Percentiles rank a stretch among this genome's conserved stretches.
These are phyloP conservation scores for Muscicapa adusta DNA, from an alignment of 2,113 vertebrate genomes.

Conservation along the genomic window DNA sequence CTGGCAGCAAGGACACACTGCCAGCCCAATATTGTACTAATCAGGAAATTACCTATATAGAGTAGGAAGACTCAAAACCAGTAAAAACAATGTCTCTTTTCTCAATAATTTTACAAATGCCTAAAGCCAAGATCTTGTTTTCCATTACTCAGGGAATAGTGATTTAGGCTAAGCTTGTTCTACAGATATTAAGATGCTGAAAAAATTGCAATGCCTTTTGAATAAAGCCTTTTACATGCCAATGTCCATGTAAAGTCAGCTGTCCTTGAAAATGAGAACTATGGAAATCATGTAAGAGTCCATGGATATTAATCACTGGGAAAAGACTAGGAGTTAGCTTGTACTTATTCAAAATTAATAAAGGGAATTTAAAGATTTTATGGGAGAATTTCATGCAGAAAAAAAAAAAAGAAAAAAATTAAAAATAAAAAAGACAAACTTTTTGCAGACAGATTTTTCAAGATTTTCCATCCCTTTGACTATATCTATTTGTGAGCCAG, in stretches of 20 bases:
- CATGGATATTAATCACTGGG: background rate
- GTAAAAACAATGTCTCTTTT: background rate
- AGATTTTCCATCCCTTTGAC: background rate
- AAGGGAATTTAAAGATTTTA: background rate
- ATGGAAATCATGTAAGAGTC: background rate
- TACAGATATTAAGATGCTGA: background rate
- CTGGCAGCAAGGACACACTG: background rate
- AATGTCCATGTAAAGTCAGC: background rate
- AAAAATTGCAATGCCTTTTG: background rate
- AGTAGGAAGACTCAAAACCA: background rate
- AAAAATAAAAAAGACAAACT: too few species aligned
- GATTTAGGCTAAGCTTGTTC: background rate
- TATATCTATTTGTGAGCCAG: background rate
- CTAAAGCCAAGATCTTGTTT: background rate
- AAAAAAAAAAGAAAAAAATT: background rate
- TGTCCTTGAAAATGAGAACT: background rate
- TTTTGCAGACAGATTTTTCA: background rate
- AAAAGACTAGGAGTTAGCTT: background rate
- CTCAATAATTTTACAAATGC: background rate
- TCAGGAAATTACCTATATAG: background rate
- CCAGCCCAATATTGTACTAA: background rate
- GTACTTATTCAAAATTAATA: slow-evolving; percentile 32
- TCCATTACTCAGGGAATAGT: background rate
- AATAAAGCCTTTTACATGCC: background rate
- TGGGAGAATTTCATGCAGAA: background rate